Percentiles rank a stretch among this genome's conserved stretches.
Conservation (phyloP, 1,140 invertebrate genomes). For the Drosophila burlai region DNA sequence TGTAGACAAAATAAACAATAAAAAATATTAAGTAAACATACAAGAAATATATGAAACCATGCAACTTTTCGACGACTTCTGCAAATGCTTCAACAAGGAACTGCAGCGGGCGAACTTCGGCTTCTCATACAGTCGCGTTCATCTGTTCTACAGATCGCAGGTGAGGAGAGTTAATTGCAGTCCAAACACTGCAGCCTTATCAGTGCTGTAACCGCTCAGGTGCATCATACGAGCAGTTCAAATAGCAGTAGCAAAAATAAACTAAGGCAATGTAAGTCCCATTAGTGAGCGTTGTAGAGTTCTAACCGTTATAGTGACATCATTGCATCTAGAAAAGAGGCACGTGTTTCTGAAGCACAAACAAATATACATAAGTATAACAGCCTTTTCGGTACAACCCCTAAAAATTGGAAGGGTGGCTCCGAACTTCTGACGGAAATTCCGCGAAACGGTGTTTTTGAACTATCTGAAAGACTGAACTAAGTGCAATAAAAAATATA, state of each 20-base stretch:
- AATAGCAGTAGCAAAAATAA: slow-evolving; percentile 25
- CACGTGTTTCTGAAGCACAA: slow-evolving; percentile 23
- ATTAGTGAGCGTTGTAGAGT: slow-evolving; percentile 8
- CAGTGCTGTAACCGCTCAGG: slow-evolving; percentile 25
- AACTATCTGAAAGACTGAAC: slow-evolving; percentile 1
- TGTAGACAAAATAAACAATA: neutral
- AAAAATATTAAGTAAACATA: slow-evolving; percentile 7
- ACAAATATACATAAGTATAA: neutral
- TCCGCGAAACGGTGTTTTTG: neutral
- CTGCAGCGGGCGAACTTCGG: slow-evolving; percentile 70
- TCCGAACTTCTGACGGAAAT: neutral
- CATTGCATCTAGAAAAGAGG: slow-evolving; percentile 1
- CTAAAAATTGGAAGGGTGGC: neutral
- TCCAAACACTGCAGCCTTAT: slow-evolving; percentile 12
- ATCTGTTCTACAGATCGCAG: slow-evolving; percentile 79
- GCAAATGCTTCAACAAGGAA: slow-evolving; percentile 68
- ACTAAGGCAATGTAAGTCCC: slow-evolving; percentile 8
- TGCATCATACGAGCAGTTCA: slow-evolving; percentile 18
- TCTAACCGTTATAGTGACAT: slow-evolving; percentile 28
- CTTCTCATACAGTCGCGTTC: slow-evolving; percentile 72
- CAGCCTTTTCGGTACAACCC: neutral
- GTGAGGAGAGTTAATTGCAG: slow-evolving; percentile 47
- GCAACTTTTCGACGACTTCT: slow-evolving; percentile 75
- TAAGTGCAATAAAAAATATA: slow-evolving; percentile 5
- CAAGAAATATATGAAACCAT: slow-evolving; percentile 48